Evolutionary conservation across 2,797 vertebrate species (phyloP), one percentile per base, ranked within the genome.

Genomic region (Melanotaenia boesemani): DNA sequence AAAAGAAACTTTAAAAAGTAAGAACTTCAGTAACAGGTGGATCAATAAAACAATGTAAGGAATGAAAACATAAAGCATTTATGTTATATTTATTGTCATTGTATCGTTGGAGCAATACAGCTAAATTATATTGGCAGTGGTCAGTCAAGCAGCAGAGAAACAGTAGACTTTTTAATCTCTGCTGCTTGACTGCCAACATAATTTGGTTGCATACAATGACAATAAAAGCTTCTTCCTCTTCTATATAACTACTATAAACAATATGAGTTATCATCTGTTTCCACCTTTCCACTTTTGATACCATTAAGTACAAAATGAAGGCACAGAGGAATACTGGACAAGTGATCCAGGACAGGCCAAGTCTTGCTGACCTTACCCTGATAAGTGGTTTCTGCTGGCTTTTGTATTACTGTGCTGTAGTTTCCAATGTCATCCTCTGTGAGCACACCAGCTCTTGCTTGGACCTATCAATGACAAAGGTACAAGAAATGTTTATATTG

Each of bases 361-460:
- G n/a, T 41, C 41, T 22, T 41, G 22, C 24, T 36, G 36, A 32
- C 56, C 69, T 93, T 94, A 98, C 98, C 98, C 94, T 93, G 96
- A 86, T 99, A 99, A 44, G 90, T 78, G 36, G 95, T 95, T 88
- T 97, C 95, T 76, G 96, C 85, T 0, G 98, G 98, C 71, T 96
- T 90, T 91, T 97, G 93, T 70, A 96, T 87, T 11, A 94, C 87
- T 37, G 92, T 96, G 2, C 94, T 97, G 93, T 99, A 99, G 86
- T 99, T 99, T 86, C 83, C 94, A 88, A 99, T 96, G 89, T 99
- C 98, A 16, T 97, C 96, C 74, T 97, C 96, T 28, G 90, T 94
- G 82, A 99, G 85, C 74, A 98, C 95, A 20, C 98, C 98, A 1
- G 96, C 96, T 2, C 89, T 93, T 22, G 58, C 93, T 82, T 92